These are phyloP conservation scores for Crepidodera aurea DNA, from an alignment of 2,888 invertebrate species.

Conservation along the genomic window DNA sequence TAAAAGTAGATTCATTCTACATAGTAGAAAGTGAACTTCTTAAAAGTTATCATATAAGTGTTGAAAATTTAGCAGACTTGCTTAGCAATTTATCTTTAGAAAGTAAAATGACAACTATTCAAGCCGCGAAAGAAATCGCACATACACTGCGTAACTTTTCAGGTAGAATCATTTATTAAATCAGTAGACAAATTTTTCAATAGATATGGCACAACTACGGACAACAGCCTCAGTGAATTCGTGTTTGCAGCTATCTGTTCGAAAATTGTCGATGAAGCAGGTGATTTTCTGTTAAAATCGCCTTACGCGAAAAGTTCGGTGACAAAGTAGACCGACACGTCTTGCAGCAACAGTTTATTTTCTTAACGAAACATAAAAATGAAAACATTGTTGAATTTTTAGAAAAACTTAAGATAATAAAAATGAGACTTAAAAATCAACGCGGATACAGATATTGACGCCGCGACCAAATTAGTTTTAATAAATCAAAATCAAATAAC, in stretches of 20 bases:
- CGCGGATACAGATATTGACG: constrained; percentile 3
- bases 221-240: background rate
- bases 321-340: background rate
- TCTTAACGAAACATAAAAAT: constrained; percentile 7
- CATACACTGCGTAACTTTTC: background rate
- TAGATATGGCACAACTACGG: background rate
- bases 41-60: too few relatives aligned
- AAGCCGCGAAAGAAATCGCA: too few relatives aligned
- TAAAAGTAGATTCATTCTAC: too few relatives aligned
- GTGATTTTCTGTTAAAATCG: background rate
- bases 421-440: constrained; percentile 25
- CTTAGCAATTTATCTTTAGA: too few relatives aligned
- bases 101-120: too few relatives aligned
- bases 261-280: background rate
- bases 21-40: too few relatives aligned
- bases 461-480: constrained; percentile 1
- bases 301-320: background rate
- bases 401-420: constrained; percentile 17
- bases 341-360: background rate
- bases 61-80: too few relatives aligned
- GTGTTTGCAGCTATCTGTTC: background rate
- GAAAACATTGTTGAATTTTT: constrained; percentile 19
- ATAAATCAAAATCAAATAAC: constrained; percentile 15
- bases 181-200: background rate
- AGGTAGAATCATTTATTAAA: background rate